Percentiles rank a stretch among this genome's conserved stretches.
Conservation (phyloP, 2,113 vertebrate species). For the Tiliqua scincoides region DNA sequence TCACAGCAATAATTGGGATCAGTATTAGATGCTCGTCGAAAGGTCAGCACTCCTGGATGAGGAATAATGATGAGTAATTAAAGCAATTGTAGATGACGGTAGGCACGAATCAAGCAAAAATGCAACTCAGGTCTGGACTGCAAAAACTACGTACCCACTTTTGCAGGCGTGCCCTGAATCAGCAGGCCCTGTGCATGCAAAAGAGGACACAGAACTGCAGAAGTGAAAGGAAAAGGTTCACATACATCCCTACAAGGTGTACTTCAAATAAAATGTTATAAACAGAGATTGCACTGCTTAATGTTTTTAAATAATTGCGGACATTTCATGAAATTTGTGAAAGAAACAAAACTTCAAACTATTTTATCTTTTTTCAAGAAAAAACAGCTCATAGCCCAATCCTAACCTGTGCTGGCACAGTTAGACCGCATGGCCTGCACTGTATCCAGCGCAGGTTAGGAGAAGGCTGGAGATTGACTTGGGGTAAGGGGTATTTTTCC, state of each 20-base stretch:
- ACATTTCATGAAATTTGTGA: background rate
- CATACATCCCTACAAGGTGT: background rate
- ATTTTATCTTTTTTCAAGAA: background rate
- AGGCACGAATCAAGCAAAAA: background rate
- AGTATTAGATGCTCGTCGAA: background rate
- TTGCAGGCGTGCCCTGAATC: background rate
- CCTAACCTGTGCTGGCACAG: too few relatives aligned
- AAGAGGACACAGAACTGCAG: background rate
- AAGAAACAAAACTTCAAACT: background rate
- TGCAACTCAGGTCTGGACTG: background rate
- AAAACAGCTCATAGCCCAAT: background rate
- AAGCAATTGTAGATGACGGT: background rate
- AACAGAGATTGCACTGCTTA: background rate
- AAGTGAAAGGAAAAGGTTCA: background rate
- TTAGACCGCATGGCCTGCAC: too few relatives aligned
- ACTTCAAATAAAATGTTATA: background rate
- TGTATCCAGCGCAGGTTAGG: too few relatives aligned
- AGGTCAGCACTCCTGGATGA: background rate
- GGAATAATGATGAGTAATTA: background rate
- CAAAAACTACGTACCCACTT: background rate
- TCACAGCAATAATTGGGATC: background rate
- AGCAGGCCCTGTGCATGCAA: background rate
- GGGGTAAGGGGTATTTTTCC: too few relatives aligned
- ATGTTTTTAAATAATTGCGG: background rate
- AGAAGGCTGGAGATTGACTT: too few relatives aligned